These are phyloP conservation scores for Ferdinandea cuprea DNA, from an alignment of 2,888 invertebrate species.

Conservation along the genomic window DNA sequence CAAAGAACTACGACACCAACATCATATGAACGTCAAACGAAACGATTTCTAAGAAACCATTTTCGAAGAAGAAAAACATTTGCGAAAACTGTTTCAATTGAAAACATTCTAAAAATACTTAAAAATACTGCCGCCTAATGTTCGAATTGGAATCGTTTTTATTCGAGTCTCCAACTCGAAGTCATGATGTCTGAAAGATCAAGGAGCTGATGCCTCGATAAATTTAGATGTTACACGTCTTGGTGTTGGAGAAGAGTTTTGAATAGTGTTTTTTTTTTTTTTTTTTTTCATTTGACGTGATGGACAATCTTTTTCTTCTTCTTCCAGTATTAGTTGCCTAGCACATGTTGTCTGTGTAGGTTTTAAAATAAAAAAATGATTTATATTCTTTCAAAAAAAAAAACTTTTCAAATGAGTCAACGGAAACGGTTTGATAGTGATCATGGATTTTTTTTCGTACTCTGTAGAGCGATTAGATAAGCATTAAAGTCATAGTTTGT, in stretches of 20 bases:
- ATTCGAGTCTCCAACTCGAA: constrained; percentile 58
- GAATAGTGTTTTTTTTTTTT: not conserved
- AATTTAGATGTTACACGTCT: constrained; percentile 30
- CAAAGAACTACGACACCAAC: constrained; percentile 7
- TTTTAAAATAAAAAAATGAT: no score
- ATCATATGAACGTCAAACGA: not conserved
- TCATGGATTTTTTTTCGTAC: no score
- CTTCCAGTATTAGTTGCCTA: no score
- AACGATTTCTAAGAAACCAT: constrained; percentile 15
- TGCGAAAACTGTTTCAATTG: constrained; percentile 30
- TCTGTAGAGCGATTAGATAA: no score
- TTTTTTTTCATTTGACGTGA: not conserved
- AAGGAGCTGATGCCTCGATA: constrained; percentile 15
- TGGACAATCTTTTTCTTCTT: not conserved
- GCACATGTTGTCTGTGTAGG: no score
- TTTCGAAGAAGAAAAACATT: constrained; percentile 6
- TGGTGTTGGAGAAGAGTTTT: not conserved
- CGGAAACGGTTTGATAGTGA: no score
- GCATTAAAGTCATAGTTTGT: no score
- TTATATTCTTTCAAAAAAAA: no score
- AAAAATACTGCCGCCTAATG: constrained; percentile 34
- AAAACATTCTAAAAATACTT: constrained; percentile 55
- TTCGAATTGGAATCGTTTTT: constrained; percentile 1
- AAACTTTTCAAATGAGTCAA: no score
- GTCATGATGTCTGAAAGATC: constrained; percentile 55